These are phyloP conservation scores for Nothocercus nigrocapillus DNA, from an alignment of 2,113 vertebrate species.

Conservation along the genomic window DNA sequence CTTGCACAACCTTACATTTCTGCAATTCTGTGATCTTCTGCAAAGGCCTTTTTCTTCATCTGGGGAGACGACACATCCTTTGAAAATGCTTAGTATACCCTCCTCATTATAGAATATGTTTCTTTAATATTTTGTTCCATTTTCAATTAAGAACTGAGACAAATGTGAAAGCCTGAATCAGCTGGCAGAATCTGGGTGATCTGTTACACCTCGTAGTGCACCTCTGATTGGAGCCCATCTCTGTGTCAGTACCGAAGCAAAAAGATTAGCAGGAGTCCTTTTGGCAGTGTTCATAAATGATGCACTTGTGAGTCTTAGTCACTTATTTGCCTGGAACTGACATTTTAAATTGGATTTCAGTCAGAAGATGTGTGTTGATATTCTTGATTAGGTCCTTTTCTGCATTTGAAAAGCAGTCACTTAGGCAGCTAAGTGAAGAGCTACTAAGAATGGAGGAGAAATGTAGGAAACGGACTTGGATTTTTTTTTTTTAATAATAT, in stretches of 20 bases:
- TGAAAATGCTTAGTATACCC: not conserved
- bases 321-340: constrained; percentile 28
- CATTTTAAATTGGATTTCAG: constrained; percentile 49
- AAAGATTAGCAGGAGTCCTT: constrained; percentile 3
- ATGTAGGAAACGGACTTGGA: not conserved
- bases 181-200: not conserved
- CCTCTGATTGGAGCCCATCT: not conserved
- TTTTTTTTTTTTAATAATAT: not conserved
- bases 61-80: not conserved
- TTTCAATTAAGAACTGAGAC: constrained; percentile 30
- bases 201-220: not conserved
- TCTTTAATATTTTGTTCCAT: constrained; percentile 7
- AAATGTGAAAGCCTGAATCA: constrained; percentile 15
- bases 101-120: not conserved
- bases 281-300: constrained; percentile 41
- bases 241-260: constrained; percentile 13
- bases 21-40: not conserved
- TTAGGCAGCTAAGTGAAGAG: constrained; percentile 28
- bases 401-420: constrained; percentile 28
- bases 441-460: not conserved
- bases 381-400: constrained; percentile 24
- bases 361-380: constrained; percentile 46
- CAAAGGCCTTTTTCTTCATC: not conserved
- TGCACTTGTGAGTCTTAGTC: constrained; percentile 23
- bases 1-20: not conserved